Evolutionary conservation across 2,888 invertebrate genomes (phyloP).

Genomic region (Loripinus fragilis): DNA sequence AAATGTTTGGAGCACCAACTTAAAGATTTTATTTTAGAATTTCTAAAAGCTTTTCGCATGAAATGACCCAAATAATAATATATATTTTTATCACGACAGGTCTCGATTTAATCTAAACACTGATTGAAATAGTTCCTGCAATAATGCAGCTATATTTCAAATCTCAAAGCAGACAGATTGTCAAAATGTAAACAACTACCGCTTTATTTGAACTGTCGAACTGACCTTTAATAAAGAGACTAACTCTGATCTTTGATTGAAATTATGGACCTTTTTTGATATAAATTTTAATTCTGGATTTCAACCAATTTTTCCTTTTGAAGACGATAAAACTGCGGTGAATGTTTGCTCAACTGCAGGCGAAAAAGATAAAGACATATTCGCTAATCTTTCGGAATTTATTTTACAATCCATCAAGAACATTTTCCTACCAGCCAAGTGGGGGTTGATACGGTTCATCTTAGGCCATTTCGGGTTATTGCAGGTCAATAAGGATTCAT

Average conservation of each 20-base stretch:
- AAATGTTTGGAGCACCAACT: neutral
- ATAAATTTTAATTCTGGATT: constrained; percentile 16
- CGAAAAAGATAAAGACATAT: constrained; percentile 8
- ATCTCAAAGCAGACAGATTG: constrained; percentile 5
- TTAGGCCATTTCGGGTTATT: constrained; percentile 10
- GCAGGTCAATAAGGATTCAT: neutral
- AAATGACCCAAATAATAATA: too few species aligned
- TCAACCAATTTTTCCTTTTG: constrained; percentile 8
- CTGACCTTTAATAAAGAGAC: neutral
- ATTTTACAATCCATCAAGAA: constrained; percentile 52
- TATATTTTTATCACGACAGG: constrained; percentile 1
- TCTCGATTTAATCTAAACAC: neutral
- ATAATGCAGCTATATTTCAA: constrained; percentile 2
- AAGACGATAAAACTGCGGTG: neutral
- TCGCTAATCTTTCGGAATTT: constrained; percentile 40
- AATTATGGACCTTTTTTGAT: constrained; percentile 10
- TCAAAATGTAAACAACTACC: constrained; percentile 12
- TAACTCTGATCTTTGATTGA: neutral
- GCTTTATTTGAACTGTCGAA: neutral
- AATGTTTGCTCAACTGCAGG: constrained; percentile 8
- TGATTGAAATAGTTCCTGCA: neutral
- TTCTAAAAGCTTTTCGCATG: too few species aligned
- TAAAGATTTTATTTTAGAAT: too few species aligned
- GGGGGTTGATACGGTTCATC: constrained; percentile 7
- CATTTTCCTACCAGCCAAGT: constrained; percentile 8